Evolutionary conservation across 1,140 invertebrate species (phyloP), one percentile per base, ranked within the genome.

Genomic region (Aphis gossypii): DNA sequence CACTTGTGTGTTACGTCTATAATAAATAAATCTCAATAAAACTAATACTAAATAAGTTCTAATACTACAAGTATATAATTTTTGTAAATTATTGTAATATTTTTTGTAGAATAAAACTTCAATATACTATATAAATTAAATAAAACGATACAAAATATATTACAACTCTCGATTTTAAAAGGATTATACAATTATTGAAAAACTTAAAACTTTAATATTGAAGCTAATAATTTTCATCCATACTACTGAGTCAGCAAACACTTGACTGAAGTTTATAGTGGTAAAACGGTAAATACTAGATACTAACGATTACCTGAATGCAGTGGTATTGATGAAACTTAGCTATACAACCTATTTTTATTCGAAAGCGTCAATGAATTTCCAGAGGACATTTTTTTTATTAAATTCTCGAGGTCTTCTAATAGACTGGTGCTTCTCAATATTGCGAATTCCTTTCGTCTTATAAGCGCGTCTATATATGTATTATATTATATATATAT

Each of bases 331-430:
- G 86, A 48, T 21, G 46, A 87, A 87, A 48, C 46, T 44, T 25
- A 18, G 46, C n/a, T 38, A 41, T 87, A 87, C 20, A 46, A 87
- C 86, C 86, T 48, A 48, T 87, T 87, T 83, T 87, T 87, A 51
- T 87, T 51, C 7, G 44, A 48, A 87, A 87, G 86, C 86, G 86
- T 48, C 21, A 21, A 48, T 30, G 18, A 51, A 0, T 51, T 87
- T 87, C 35, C 18, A 51, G 2, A 18, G 46, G 86, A 87, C 46
- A 87, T 51, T 87, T 87, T 87, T 91, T 91, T 91, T 60, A 92
- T 92, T 92, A 92, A 92, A 92, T 92, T 92, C 44, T n/a, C 23
- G 46, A 21, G 48, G n/a, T 35, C 91, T 83, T 92, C 44, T 82
- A 92, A 76, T 76, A 91, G 44, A 83, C 20, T 18, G 90, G 25